phyloP scores from a whole-genome alignment of 2,888 invertebrate species.

The Griposia aprilina region DNA sequence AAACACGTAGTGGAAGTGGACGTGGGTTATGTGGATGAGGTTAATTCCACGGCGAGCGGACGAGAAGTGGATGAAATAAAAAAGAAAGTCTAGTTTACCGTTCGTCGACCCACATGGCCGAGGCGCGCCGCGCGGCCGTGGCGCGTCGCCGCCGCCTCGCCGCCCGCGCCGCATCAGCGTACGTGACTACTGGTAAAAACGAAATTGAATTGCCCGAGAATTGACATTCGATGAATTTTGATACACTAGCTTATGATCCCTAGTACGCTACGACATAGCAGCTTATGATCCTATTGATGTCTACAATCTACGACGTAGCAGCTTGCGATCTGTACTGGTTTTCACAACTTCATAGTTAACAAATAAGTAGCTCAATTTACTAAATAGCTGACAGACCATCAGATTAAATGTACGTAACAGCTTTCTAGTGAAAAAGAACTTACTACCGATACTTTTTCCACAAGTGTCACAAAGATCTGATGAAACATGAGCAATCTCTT shows the following conservation, averaged over 20 bases:
- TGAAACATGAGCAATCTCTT: not conserved
- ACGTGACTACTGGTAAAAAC: conserved; percentile 82
- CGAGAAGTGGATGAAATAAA: conserved; percentile 80
- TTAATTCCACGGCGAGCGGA: conserved; percentile 59
- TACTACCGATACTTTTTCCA: not conserved
- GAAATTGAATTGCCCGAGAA: conserved; percentile 74
- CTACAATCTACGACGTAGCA: not conserved
- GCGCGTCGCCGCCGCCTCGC: conserved; percentile 59
- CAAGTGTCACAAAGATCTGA: not conserved
- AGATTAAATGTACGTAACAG: too few species aligned
- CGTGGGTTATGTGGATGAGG: conserved; percentile 67
- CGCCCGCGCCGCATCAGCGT: conserved; percentile 52
- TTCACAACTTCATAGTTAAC: not conserved
- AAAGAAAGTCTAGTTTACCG: conserved; percentile 88
- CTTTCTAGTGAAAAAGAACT: not conserved
- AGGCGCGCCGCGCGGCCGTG: conserved; percentile 56
- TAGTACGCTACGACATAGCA: not conserved
- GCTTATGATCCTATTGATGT: not conserved
- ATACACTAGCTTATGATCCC: conserved; percentile 31
- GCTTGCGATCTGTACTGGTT: not conserved
- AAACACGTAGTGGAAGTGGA: conserved; percentile 49
- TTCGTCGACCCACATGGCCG: conserved; percentile 86
- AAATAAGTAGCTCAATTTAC: conserved; percentile 4
- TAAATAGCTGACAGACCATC: not conserved
- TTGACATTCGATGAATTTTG: conserved; percentile 64